Evolutionary conservation across 2,797 vertebrate species (phyloP).

Genomic region (Selene dorsalis): DNA sequence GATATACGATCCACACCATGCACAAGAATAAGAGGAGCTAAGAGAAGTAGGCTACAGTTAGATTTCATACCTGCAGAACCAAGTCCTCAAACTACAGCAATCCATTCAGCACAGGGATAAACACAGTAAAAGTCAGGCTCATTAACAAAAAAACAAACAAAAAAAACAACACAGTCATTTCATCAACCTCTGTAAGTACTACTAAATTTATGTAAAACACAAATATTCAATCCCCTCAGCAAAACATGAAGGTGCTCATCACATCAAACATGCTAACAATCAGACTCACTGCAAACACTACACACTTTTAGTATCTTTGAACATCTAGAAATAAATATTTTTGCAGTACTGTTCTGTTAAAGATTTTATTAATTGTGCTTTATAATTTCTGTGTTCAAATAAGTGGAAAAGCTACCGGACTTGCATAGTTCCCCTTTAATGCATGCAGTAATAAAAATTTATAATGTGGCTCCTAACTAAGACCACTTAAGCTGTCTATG

Average conservation of each 20-base stretch:
- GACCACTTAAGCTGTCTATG: background rate
- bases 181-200: constrained; percentile 28
- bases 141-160: constrained; percentile 54
- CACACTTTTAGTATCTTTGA: background rate
- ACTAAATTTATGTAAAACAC: background rate
- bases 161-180: constrained; percentile 56
- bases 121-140: constrained; percentile 75
- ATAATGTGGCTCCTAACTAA: background rate
- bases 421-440: too few species aligned
- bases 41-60: constrained; percentile 50
- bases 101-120: constrained; percentile 74
- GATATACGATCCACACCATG: constrained; percentile 69
- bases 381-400: background rate
- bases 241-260: constrained; percentile 10
- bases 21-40: constrained; percentile 61
- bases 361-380: background rate
- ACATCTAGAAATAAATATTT: background rate
- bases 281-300: background rate
- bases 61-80: constrained; percentile 85
- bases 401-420: too few species aligned
- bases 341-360: background rate
- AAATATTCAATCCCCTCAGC: background rate
- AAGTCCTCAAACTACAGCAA: constrained; percentile 89
- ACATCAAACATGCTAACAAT: constrained; percentile 7
- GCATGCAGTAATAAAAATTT: background rate